Percentiles rank a stretch among this genome's conserved stretches.
phyloP scores from a whole-genome alignment of 2,797 vertebrate genomes.

The Eurystomus glaucurus region DNA sequence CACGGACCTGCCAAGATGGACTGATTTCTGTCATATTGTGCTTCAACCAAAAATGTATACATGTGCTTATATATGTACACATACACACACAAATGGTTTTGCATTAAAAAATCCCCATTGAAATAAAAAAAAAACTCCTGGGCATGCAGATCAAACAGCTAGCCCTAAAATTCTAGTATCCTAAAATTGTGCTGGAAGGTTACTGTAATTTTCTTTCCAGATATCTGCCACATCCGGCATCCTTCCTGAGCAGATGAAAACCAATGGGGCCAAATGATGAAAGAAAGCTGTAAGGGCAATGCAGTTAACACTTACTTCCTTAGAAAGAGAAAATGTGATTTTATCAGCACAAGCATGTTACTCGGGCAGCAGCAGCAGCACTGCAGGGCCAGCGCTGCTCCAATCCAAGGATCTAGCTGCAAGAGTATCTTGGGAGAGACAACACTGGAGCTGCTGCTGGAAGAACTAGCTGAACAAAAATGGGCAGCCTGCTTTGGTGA shows the following conservation, averaged over 20 bases:
- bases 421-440: background rate
- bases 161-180: background rate
- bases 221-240: conserved; percentile 22
- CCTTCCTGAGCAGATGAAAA: conserved; percentile 14
- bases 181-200: conserved; percentile 34
- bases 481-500: background rate
- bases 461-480: background rate
- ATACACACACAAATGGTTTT: background rate
- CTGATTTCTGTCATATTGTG: background rate
- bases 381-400: background rate
- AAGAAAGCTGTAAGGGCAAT: background rate
- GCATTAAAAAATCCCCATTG: background rate
- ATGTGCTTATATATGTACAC: background rate
- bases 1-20: background rate
- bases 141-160: background rate
- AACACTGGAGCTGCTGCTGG: background rate
- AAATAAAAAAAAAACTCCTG: background rate
- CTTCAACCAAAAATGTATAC: background rate
- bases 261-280: background rate
- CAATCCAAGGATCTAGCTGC: background rate
- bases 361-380: background rate
- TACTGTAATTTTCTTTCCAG: conserved; percentile 38
- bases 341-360: background rate
- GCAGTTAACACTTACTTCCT: background rate
- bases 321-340: conserved; percentile 11